phyloP scores from a whole-genome alignment of 2,797 vertebrate genomes.

The Graptemys geographica region DNA sequence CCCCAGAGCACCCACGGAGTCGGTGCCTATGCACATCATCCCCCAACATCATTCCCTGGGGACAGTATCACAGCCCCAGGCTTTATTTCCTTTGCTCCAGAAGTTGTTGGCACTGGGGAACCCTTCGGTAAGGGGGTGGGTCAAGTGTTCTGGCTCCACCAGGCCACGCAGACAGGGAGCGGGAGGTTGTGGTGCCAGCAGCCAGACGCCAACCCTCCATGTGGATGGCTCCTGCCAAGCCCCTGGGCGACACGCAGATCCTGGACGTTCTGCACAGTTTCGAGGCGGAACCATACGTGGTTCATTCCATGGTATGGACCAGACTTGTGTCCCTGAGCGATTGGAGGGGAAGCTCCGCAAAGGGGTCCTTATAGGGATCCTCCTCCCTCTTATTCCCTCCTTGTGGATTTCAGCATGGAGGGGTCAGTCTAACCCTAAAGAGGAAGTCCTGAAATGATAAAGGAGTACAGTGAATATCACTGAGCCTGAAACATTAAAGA shows the following conservation, averaged over 20 bases:
- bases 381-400: not conserved
- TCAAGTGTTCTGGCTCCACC: not conserved
- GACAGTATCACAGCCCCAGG: not conserved
- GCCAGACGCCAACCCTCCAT: not conserved
- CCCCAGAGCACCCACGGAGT: too few species aligned
- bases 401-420: not conserved
- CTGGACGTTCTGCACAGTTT: not conserved
- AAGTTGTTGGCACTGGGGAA: not conserved
- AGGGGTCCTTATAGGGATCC: not conserved
- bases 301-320: not conserved
- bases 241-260: not conserved
- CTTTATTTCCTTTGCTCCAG: not conserved
- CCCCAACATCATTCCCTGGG: not conserved
- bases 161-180: not conserved
- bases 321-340: not conserved
- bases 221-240: not conserved
- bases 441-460: not conserved
- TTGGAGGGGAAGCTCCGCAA: too few species aligned
- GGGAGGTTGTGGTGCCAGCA: not conserved
- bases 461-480: rapidly evolving
- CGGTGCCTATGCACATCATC: not conserved
- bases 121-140: not conserved
- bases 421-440: not conserved
- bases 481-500: not conserved
- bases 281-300: not conserved